Percentiles rank a stretch among this genome's conserved stretches.
These are phyloP conservation scores for Entomobrya proxima DNA, from an alignment of 2,888 invertebrate species.

Conservation along the genomic window DNA sequence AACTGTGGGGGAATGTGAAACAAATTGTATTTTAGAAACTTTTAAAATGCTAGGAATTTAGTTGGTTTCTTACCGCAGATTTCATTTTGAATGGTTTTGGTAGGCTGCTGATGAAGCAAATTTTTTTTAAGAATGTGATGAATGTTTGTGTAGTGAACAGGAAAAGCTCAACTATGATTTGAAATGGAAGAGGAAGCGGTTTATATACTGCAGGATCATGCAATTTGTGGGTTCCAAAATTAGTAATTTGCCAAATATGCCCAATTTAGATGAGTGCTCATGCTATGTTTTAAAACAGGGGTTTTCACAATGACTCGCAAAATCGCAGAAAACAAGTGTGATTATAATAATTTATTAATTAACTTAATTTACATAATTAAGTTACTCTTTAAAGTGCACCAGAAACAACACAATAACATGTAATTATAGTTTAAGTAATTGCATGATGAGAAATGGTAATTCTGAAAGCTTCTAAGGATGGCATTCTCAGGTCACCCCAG, in stretches of 20 bases:
- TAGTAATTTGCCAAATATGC: background rate
- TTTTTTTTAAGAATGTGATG: background rate
- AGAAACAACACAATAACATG: background rate
- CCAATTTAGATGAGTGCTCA: background rate
- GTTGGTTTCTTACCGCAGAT: constrained; percentile 59
- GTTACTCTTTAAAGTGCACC: constrained; percentile 9
- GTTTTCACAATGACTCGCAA: background rate
- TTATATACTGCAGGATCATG: constrained; percentile 8
- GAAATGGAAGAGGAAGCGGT: background rate
- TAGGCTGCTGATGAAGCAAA: constrained; percentile 22
- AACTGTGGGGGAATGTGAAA: constrained; percentile 54
- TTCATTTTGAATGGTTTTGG: constrained; percentile 62
- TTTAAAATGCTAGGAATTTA: constrained; percentile 7
- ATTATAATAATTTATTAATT: constrained; percentile 50
- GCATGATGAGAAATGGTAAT: background rate
- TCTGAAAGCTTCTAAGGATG: background rate
- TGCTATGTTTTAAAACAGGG: too few species aligned
- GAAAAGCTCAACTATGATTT: constrained; percentile 2
- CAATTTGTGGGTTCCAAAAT: background rate
- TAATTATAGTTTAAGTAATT: background rate
- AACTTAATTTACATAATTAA: constrained; percentile 27
- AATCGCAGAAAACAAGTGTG: background rate
- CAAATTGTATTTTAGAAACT: constrained; percentile 2
- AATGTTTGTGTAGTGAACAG: background rate
- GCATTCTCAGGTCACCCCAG: constrained; percentile 10